These are phyloP conservation scores for Chrysochloris asiatica DNA, from an alignment of 2,113 vertebrate genomes.

Conservation along the genomic window DNA sequence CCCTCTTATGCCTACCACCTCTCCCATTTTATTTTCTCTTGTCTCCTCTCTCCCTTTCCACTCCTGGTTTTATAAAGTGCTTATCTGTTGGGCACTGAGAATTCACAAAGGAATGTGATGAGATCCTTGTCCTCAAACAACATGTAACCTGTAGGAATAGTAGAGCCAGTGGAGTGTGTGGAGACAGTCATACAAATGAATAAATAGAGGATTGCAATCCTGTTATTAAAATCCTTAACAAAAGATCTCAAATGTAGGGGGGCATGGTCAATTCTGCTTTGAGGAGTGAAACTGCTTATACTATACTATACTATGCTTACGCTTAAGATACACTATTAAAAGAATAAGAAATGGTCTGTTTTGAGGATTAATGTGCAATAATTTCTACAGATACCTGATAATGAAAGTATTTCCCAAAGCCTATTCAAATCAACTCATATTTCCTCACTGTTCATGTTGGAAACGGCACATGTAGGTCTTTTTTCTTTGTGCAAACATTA, in stretches of 20 bases:
- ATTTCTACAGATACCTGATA: background rate
- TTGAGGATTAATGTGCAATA: constrained; percentile 24
- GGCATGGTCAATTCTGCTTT: background rate
- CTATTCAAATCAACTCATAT: constrained; percentile 19
- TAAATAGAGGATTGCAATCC: background rate
- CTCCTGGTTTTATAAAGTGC: background rate
- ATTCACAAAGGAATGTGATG: background rate
- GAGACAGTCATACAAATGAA: background rate
- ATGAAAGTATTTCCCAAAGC: background rate
- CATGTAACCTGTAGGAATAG: background rate
- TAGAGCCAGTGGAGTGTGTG: background rate
- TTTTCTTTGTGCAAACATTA: constrained; percentile 41
- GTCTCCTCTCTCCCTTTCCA: background rate
- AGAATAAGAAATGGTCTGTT: background rate
- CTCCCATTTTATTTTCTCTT: background rate
- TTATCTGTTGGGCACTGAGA: background rate
- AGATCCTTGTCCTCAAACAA: background rate
- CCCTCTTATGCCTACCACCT: background rate
- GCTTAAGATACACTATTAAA: background rate
- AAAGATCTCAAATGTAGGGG: background rate
- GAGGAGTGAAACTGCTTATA: background rate
- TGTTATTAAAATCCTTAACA: background rate
- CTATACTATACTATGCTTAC: background rate
- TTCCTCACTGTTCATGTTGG: constrained; percentile 7
- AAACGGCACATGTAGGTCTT: background rate